Percentiles rank a stretch among this genome's conserved stretches.
Evolutionary conservation across 2,888 invertebrate species (phyloP).

Genomic region (Amiota minor): DNA sequence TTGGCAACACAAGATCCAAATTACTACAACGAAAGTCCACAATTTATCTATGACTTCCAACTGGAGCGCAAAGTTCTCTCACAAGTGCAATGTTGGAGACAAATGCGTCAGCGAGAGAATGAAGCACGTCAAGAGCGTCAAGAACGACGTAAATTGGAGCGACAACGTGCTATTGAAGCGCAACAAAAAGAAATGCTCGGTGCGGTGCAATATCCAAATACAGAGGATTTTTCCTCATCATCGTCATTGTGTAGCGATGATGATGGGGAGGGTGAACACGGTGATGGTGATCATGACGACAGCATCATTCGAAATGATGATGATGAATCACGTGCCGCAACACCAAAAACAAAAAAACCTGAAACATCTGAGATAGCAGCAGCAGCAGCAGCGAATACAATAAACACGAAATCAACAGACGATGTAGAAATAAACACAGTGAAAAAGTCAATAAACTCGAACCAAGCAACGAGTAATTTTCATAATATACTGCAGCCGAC

Average conservation of each 20-base stretch:
- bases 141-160: conserved; percentile 77
- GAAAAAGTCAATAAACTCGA: conserved; percentile 58
- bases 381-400: conserved; percentile 21
- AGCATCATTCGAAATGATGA: background rate
- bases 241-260: conserved; percentile 71
- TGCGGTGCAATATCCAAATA: conserved; percentile 78
- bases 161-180: conserved; percentile 76
- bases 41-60: conserved; percentile 79
- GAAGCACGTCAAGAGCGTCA: conserved; percentile 78
- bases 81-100: conserved; percentile 82
- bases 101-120: conserved; percentile 78
- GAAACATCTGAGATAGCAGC: conserved; percentile 20
- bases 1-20: conserved; percentile 75
- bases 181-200: conserved; percentile 76
- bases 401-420: conserved; percentile 20
- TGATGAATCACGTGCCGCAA: conserved; percentile 1
- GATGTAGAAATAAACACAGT: conserved; percentile 26
- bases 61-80: conserved; percentile 82
- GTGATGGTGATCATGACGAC: background rate
- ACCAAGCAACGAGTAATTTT: conserved; percentile 60
- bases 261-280: background rate
- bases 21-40: conserved; percentile 75
- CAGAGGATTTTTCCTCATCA: conserved; percentile 77
- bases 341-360: background rate
- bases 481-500: conserved; percentile 73